Evolutionary conservation across 2,888 invertebrate genomes (phyloP), one percentile per base, ranked within the genome.

Genomic region (Salpingus planirostris): DNA sequence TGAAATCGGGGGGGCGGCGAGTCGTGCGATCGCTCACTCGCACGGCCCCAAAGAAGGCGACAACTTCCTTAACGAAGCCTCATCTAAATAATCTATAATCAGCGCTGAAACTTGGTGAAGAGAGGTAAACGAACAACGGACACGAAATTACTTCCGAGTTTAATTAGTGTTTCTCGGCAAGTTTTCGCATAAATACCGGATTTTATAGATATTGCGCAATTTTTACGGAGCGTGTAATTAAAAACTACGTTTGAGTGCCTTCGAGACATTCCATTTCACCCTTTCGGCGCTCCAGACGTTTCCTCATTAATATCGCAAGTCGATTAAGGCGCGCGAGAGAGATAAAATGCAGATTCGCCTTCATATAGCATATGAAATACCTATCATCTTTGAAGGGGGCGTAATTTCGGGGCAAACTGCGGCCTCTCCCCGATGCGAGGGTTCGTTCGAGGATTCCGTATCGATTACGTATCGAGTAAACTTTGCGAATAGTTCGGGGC

Each of bases 151-250:
- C 41, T 45, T 26, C 35, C 31, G 46, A 48, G 42, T 50, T 50
- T 50, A 50, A 52, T 52, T 49, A 49, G 45, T 39, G 36, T 46
- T 44, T 36, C 37, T 41, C 33, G 41, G 26, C 38, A 43, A 48
- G 31, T 48, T 43, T 38, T 36, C 39, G 40, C 47, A 42, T 45
- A 50, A 52, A 49, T 52, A 46, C 33, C 27, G 39, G 29, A 45
- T 45, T 44, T 35, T 44, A 43, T 46, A 43, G 44, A 43, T 45
- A 41, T 45, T 46, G 42, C 39, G 35, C 14, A 40, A 38, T 47
- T 47, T 49, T 50, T 44, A 38, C 37, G 34, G 27, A 23, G 26
- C 15, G 21, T 26, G 34, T 36, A 42, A 42, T 42, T 38, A 42
- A 42, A 42, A 46, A 46, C 39, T 46, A 38, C 37, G 14, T 32